Conservation (phyloP, 1,140 invertebrate species). For the Drosophila parvula region DNA sequence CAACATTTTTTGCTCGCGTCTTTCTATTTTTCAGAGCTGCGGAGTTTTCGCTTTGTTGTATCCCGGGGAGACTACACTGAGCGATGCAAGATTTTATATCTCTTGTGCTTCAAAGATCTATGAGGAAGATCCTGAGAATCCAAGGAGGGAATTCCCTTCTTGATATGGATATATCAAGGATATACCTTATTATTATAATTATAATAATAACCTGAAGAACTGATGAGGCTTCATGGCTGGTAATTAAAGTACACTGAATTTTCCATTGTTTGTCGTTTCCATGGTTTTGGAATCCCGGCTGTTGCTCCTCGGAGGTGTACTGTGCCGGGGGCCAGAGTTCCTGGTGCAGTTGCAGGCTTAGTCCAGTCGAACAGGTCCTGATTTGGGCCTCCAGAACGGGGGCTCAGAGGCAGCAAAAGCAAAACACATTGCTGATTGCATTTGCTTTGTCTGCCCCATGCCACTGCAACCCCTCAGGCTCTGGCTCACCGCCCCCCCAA, state of each 20-base stretch:
- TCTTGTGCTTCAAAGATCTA: not conserved
- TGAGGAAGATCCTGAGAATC: not conserved
- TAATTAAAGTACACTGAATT: not conserved
- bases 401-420: conserved; percentile 49
- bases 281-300: not conserved
- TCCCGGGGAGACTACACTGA: conserved; percentile 31
- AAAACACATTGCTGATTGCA: conserved; percentile 69
- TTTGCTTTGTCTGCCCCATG: conserved; percentile 61
- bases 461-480: conserved; percentile 27
- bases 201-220: not conserved
- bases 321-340: not conserved
- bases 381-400: conserved; percentile 30
- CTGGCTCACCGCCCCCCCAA: not conserved
- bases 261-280: not conserved
- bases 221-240: too few relatives aligned
- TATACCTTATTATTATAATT: too few relatives aligned
- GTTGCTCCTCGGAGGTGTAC: not conserved
- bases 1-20: conserved; percentile 43
- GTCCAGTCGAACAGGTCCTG: conserved; percentile 50
- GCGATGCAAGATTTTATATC: not conserved
- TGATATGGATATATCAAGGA: too few relatives aligned
- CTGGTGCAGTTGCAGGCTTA: conserved; percentile 33
- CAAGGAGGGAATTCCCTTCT: accelerated
- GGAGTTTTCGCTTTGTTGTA: conserved; percentile 46
- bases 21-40: conserved; percentile 60